Conservation (phyloP, 2,113 vertebrate species). For the Sarotherodon lohbergeri region DNA sequence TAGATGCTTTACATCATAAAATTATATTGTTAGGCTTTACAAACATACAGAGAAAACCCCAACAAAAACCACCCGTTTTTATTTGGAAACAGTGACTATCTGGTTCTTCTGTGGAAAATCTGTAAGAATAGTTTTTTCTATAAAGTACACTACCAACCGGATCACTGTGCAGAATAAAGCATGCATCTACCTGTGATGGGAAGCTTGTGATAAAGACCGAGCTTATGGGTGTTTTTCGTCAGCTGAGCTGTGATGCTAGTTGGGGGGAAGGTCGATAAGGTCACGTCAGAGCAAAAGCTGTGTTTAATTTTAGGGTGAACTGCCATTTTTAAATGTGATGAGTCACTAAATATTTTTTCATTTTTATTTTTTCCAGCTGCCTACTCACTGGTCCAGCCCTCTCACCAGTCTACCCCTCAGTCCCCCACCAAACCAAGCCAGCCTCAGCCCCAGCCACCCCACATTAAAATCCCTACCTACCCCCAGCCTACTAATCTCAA, state of each 20-base stretch:
- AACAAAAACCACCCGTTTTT: too few relatives aligned
- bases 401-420: slow-evolving; percentile 48
- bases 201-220: neutral
- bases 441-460: slow-evolving; percentile 73
- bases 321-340: neutral
- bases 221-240: neutral
- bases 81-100: too few relatives aligned
- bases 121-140: neutral
- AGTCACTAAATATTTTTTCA: neutral
- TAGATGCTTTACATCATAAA: too few relatives aligned
- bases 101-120: neutral
- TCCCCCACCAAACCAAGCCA: slow-evolving; percentile 79
- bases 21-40: too few relatives aligned
- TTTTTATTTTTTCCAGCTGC: slow-evolving; percentile 63
- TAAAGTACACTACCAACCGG: neutral
- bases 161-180: neutral
- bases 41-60: too few relatives aligned
- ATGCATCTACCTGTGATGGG: neutral
- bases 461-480: slow-evolving; percentile 72
- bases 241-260: neutral
- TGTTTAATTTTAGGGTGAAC: neutral
- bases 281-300: neutral
- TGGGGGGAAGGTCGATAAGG: neutral
- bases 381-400: slow-evolving; percentile 78
- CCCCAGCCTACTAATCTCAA: slow-evolving; percentile 71